These are phyloP conservation scores for Mesorhabditis spiculigera DNA, from an alignment of 2,888 invertebrate species.

Conservation along the genomic window DNA sequence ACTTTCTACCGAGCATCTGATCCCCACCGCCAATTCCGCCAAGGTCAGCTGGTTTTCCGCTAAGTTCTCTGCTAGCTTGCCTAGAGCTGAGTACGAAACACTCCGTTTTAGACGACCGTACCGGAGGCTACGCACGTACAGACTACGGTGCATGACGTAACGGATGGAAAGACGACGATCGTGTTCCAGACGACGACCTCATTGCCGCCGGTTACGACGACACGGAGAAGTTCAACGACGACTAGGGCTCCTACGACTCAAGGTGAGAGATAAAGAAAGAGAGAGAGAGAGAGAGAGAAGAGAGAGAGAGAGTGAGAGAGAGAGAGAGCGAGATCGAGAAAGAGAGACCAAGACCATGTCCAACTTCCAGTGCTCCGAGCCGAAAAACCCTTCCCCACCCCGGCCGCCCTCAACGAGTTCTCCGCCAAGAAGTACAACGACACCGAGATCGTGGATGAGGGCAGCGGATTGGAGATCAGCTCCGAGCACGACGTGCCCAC, in stretches of 20 bases:
- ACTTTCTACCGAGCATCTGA: neutral
- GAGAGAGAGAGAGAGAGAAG: too few relatives aligned
- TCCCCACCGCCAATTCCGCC: neutral
- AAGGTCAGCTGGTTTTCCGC: neutral
- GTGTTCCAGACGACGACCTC: slow-evolving; percentile 1
- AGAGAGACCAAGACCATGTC: neutral
- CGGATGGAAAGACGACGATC: neutral
- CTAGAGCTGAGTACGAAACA: neutral
- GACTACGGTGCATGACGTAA: neutral
- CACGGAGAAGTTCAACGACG: neutral
- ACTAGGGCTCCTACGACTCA: too few relatives aligned
- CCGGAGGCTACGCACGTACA: neutral
- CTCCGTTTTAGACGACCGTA: slow-evolving; percentile 1
- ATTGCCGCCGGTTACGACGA: neutral
- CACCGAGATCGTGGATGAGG: neutral
- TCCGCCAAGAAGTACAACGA: neutral
- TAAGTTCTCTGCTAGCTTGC: neutral
- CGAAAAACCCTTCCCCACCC: neutral
- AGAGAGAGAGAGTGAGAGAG: too few relatives aligned
- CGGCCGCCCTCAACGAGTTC: neutral
- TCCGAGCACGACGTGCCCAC: neutral
- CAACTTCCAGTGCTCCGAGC: neutral
- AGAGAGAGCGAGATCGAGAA: too few relatives aligned
- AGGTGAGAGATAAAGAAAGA: too few relatives aligned
- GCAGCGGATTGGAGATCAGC: slow-evolving; percentile 5